A percentile compares a stretch with the other conserved stretches of the same genome.
Conservation (phyloP, 2,113 vertebrate species). For the Erythrocercus mccallii region DNA sequence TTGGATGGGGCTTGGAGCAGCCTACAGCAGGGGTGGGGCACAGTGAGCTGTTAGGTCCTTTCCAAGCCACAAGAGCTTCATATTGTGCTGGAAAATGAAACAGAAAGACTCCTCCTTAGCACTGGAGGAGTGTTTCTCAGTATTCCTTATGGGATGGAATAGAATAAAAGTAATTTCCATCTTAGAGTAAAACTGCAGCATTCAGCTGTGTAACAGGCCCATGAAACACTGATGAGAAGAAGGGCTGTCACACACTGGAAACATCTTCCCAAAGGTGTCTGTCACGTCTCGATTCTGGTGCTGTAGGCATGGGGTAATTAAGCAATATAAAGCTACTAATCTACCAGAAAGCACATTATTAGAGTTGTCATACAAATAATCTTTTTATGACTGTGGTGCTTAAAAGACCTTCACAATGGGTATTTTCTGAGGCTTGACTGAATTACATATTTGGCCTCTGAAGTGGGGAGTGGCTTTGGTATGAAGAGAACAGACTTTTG, state of each 20-base stretch:
- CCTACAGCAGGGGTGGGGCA: background rate
- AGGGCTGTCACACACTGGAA: background rate
- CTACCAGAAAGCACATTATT: background rate
- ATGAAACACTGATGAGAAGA: accelerated
- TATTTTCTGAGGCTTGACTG: background rate
- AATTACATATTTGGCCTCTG: background rate
- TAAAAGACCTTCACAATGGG: background rate
- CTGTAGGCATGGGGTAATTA: background rate
- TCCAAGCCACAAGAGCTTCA: background rate
- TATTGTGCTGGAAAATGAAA: background rate
- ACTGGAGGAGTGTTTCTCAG: background rate
- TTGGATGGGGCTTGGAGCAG: background rate
- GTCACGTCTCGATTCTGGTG: background rate
- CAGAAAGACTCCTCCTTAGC: background rate
- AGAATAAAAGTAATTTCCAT: background rate
- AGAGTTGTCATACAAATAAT: background rate
- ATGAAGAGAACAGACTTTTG: background rate
- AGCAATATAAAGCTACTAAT: background rate
- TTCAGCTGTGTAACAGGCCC: background rate
- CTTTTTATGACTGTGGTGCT: background rate
- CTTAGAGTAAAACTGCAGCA: background rate
- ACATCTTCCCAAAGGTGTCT: background rate
- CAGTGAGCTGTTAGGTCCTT: background rate
- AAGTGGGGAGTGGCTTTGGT: background rate
- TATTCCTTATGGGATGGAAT: background rate